phyloP scores from a whole-genome alignment of 2,797 vertebrate species.

The Anniella stebbinsi region DNA sequence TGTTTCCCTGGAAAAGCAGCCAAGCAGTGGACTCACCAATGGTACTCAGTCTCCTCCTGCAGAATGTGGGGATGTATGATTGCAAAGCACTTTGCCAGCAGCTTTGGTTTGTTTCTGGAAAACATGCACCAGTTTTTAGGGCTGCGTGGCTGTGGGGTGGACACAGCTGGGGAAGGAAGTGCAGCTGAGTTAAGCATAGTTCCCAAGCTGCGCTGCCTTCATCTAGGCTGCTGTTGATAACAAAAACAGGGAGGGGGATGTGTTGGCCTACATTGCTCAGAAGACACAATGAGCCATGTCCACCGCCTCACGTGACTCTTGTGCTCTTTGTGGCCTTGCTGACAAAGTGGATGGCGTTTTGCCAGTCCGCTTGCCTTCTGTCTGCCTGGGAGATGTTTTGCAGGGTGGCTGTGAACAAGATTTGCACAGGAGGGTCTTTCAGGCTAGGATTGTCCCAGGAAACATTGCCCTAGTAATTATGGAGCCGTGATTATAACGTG shows the following conservation, averaged over 20 bases:
- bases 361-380: constrained; percentile 43
- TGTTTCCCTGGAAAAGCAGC: background rate
- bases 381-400: constrained; percentile 43
- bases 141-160: background rate
- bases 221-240: constrained; percentile 38
- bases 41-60: background rate
- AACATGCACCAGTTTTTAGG: background rate
- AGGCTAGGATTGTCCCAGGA: constrained; percentile 52
- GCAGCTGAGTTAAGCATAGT: constrained; percentile 18
- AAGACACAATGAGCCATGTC: background rate
- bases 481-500: constrained; percentile 60
- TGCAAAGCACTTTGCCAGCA: background rate
- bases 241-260: constrained; percentile 6
- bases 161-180: constrained; percentile 22
- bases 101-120: background rate
- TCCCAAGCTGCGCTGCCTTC: constrained; percentile 21
- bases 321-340: constrained; percentile 40
- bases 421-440: constrained; percentile 47
- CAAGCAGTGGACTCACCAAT: background rate
- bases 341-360: constrained; percentile 35
- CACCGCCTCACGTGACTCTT: constrained; percentile 5
- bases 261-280: constrained; percentile 22
- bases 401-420: constrained; percentile 38
- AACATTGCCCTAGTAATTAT: constrained; percentile 58
- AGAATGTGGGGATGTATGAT: background rate